A percentile compares a stretch with the other conserved stretches of the same genome.
Conservation (phyloP, 2,888 invertebrate species). For the Acanthosepion pharaonis region DNA sequence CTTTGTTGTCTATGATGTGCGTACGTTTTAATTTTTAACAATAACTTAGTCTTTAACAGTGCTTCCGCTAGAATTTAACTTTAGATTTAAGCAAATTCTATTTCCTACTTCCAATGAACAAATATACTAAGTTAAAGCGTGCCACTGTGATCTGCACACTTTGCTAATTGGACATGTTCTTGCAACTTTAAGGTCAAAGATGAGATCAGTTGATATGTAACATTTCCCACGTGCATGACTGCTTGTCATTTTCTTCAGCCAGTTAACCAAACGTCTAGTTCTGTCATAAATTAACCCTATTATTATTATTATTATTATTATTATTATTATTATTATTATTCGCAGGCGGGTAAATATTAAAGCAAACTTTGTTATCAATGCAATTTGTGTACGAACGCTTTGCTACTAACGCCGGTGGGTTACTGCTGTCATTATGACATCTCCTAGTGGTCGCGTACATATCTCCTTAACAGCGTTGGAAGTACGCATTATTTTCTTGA, state of each 20-base stretch:
- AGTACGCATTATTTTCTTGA: neutral
- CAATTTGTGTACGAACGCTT: neutral
- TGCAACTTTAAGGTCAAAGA: neutral
- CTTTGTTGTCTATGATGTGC: no score
- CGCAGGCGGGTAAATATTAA: neutral
- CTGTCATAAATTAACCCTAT: neutral
- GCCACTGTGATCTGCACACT: neutral
- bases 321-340: neutral
- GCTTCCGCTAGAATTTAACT: no score
- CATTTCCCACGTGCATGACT: neutral
- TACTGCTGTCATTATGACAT: neutral
- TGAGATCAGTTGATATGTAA: neutral
- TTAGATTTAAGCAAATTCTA: neutral
- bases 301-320: neutral
- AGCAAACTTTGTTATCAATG: neutral
- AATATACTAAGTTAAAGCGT: neutral
- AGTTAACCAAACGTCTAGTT: neutral
- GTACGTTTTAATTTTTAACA: no score
- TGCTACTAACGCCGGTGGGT: neutral
- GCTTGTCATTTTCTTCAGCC: neutral
- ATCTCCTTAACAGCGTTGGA: neutral
- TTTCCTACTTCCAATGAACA: neutral
- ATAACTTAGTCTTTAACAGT: no score
- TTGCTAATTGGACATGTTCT: neutral
- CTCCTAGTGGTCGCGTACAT: neutral